Evolutionary conservation across 2,797 vertebrate species (phyloP).

Genomic region (Microctenopoma steveboyesi): DNA sequence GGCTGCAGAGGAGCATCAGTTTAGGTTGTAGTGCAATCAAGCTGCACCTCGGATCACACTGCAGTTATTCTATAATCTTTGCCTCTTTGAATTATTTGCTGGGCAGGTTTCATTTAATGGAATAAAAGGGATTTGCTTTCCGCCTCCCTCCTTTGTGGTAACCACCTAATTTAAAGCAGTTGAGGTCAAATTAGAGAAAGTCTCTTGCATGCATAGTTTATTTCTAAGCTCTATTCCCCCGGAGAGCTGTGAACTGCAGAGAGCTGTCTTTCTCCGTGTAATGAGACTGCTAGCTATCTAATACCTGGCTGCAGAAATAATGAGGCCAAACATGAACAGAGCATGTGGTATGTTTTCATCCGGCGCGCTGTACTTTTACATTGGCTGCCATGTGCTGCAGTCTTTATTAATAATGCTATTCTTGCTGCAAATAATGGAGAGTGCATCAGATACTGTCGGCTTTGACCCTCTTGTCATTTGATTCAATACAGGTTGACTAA

Average conservation of each 20-base stretch:
- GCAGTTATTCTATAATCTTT: constrained; percentile 21
- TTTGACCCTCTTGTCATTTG: constrained; percentile 64
- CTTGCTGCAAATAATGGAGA: constrained; percentile 52
- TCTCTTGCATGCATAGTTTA: constrained; percentile 8
- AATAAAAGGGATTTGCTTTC: constrained; percentile 3
- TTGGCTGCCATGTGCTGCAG: constrained; percentile 13
- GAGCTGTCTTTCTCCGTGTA: constrained; percentile 57
- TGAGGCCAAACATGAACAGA: constrained; percentile 45
- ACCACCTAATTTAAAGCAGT: constrained; percentile 52
- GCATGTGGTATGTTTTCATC: constrained; percentile 39
- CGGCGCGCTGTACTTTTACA: constrained; percentile 31
- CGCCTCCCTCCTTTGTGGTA: constrained; percentile 1
- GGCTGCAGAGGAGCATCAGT: constrained; percentile 32
- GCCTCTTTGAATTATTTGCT: constrained; percentile 13
- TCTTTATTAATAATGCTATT: constrained; percentile 55
- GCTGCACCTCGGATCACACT: constrained; percentile 17
- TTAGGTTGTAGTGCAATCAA: constrained; percentile 1
- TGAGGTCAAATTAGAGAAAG: constrained; percentile 48
- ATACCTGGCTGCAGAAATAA: constrained; percentile 60
- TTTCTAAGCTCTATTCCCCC: constrained; percentile 42
- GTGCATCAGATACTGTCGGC: constrained; percentile 51
- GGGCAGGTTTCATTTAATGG: constrained; percentile 27
- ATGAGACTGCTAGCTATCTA: constrained; percentile 61
- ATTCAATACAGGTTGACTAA: constrained; percentile 60
- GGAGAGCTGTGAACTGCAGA: constrained; percentile 52